A percentile compares a stretch with the other conserved stretches of the same genome.
Evolutionary conservation across 37 sponge, comb jelly and placozoan genomes (phyloP).

Genomic region (Theonella swinhoei): DNA sequence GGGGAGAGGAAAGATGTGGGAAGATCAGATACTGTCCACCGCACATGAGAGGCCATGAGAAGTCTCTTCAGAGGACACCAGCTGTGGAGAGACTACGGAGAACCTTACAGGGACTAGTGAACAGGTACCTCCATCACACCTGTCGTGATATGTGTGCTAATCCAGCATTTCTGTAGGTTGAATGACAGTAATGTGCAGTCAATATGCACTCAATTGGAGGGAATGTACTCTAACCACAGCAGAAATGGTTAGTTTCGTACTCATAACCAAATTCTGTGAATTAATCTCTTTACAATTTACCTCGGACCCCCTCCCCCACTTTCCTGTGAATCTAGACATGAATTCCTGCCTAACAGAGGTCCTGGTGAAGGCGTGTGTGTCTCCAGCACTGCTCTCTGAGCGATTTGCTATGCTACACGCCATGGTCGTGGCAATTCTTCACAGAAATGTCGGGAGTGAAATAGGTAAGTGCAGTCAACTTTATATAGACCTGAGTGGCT

Average conservation of each 20-base stretch:
- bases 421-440: conserved; percentile 82
- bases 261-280: no score
- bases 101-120: conserved; percentile 70
- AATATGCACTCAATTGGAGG: conserved; percentile 59
- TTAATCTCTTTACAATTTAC: no score
- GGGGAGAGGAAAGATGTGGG: background rate
- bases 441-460: conserved; percentile 74
- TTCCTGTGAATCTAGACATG: conserved; percentile 50
- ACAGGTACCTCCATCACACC: conserved; percentile 77
- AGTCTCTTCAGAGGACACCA: background rate
- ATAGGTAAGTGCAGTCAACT: conserved; percentile 74
- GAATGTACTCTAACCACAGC: conserved; percentile 66
- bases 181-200: conserved; percentile 74
- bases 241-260: conserved; percentile 81
- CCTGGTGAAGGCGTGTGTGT: conserved; percentile 60
- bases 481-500: no score
- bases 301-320: background rate
- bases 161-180: no score
- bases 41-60: conserved; percentile 10
- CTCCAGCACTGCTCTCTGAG: conserved; percentile 46
- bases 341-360: conserved; percentile 53
- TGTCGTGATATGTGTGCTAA: no score
- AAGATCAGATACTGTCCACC: conserved; percentile 53
- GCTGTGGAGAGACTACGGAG: conserved; percentile 31
- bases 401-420: conserved; percentile 78